These are phyloP conservation scores for human (Homo sapiens) DNA, from an alignment of 2,113 vertebrate genomes.

Conservation along the genomic window GRCh38 chr19:47382001-47382500, in stretches of 20 bases:
- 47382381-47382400: not conserved
- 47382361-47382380: not conserved
- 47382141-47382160: not conserved
- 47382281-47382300: rapidly evolving
- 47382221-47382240: rapidly evolving
- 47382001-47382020: not conserved
- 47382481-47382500: not conserved
- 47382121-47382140: not conserved
- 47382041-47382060: constrained; percentile 89
- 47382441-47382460: rapidly evolving
- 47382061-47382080: constrained; percentile 89
- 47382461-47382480: rapidly evolving
- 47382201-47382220: not conserved
- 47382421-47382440: not conserved
- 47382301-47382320: not conserved
- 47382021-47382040: constrained; percentile 86
- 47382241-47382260: not conserved
- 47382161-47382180: not conserved
- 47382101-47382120: constrained; percentile 77
- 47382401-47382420: not conserved
- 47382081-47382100: constrained; percentile 92
- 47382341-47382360: rapidly evolving
- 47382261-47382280: not conserved
- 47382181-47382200: not conserved
- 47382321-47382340: rapidly evolving